A percentile compares a stretch with the other conserved stretches of the same genome.
Conservation (phyloP, 2,113 vertebrate species). For the Bujurquina vittata region DNA sequence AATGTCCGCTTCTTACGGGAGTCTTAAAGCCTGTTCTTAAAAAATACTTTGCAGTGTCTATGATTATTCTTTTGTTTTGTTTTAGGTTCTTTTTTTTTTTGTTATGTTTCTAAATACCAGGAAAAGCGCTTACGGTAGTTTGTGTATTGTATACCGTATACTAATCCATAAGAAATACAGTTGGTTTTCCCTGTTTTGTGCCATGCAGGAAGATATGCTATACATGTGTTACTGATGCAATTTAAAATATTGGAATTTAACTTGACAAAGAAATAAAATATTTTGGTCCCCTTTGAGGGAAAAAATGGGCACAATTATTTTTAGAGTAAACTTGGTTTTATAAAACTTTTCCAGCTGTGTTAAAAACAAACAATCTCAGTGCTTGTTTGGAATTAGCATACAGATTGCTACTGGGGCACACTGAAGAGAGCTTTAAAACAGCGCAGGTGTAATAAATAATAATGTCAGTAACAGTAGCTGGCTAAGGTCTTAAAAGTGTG, state of each 20-base stretch:
- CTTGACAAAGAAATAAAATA: neutral
- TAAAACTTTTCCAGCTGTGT: neutral
- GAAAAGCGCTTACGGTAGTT: neutral
- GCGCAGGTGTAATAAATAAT: neutral
- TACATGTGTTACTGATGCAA: neutral
- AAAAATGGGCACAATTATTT: neutral
- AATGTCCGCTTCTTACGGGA: neutral
- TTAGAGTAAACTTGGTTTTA: neutral
- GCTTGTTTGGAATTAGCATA: neutral
- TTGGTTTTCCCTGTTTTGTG: neutral
- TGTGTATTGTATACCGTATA: neutral
- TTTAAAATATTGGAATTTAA: neutral
- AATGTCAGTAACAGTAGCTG: neutral
- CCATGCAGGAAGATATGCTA: neutral
- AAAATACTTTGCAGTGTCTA: neutral
- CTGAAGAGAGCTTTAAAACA: neutral
- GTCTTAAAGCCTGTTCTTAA: neutral
- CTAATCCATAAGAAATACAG: neutral
- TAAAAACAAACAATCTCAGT: neutral
- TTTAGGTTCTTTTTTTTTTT: accelerated
- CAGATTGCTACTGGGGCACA: neutral
- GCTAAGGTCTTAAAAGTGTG: neutral
- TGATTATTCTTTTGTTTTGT: too few species aligned
- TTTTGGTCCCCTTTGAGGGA: neutral
- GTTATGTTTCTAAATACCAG: neutral